phyloP scores from a whole-genome alignment of 2,797 vertebrate genomes.

The Rousettus madagascariensis region DNA sequence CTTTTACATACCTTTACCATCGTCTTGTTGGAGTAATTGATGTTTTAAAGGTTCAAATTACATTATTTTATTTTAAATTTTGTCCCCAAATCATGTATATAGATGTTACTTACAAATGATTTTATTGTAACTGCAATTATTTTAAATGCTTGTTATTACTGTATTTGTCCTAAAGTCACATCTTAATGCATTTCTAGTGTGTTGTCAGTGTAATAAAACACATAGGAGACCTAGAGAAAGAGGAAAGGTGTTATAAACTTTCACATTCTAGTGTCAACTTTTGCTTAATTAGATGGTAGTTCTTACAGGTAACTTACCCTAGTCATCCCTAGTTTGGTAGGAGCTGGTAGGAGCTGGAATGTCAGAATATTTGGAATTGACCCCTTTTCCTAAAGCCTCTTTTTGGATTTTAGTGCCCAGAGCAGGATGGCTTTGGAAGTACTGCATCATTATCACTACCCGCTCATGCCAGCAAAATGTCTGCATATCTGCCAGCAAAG shows the following conservation, averaged over 20 bases:
- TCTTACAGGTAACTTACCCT: neutral
- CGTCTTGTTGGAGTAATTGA: neutral
- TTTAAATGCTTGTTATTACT: neutral
- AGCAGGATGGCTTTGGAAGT: conserved; percentile 80
- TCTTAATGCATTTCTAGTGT: neutral
- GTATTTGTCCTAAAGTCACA: neutral
- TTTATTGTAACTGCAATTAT: neutral
- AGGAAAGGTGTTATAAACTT: neutral
- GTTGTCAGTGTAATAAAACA: neutral
- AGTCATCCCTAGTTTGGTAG: neutral
- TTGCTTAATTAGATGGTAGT: neutral
- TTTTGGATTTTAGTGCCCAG: conserved; percentile 88
- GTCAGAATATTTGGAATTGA: neutral
- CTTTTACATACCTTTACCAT: neutral
- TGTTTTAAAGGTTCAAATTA: neutral
- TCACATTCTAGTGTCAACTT: neutral
- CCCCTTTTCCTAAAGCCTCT: neutral
- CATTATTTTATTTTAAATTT: neutral
- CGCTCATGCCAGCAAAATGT: conserved; percentile 84
- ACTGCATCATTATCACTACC: conserved; percentile 84
- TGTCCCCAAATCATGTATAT: neutral
- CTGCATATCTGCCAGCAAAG: conserved; percentile 82
- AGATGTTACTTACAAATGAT: neutral
- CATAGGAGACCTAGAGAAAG: neutral
- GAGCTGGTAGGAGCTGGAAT: neutral